A percentile compares a stretch with the other conserved stretches of the same genome.
Evolutionary conservation across 2,888 invertebrate genomes (phyloP).

Genomic region (Orthosia incerta): DNA sequence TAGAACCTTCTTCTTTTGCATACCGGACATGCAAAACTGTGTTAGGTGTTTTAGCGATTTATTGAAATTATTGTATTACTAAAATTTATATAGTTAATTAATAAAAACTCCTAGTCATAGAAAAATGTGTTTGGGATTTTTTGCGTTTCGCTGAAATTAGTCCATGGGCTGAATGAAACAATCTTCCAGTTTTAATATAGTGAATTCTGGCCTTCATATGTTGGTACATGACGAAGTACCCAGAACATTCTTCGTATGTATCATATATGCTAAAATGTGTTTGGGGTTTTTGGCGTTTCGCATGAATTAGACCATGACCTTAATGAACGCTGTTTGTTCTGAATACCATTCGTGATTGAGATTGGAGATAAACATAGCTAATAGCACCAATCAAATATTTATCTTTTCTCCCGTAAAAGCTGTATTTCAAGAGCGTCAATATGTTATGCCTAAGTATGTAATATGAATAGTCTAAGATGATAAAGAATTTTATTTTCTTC

Average conservation of each 20-base stretch:
- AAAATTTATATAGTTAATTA: no score
- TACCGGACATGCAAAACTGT: background rate
- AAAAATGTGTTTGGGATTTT: background rate
- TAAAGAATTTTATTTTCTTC: no score
- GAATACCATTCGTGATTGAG: slow-evolving; percentile 38
- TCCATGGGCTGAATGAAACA: no score
- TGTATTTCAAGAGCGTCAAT: background rate
- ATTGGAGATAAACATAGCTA: slow-evolving; percentile 37
- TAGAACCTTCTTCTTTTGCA: background rate
- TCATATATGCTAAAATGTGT: slow-evolving; percentile 1
- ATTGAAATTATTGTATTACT: background rate
- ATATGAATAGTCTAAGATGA: background rate
- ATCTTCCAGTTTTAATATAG: background rate
- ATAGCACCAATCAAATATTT: slow-evolving; percentile 47
- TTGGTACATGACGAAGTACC: background rate
- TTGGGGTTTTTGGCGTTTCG: slow-evolving; percentile 30
- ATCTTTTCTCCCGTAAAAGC: background rate
- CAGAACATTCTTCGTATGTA: background rate
- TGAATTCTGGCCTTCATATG: slow-evolving; percentile 8
- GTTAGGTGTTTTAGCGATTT: background rate
- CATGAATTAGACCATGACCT: slow-evolving; percentile 40
- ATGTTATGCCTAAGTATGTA: background rate
- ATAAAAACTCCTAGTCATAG: background rate
- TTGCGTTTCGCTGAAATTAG: background rate
- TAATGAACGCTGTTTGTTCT: slow-evolving; percentile 45